A percentile compares a stretch with the other conserved stretches of the same genome.
These are phyloP conservation scores for Aleiodes leptofemur DNA, from an alignment of 2,888 invertebrate genomes.

Conservation along the genomic window DNA sequence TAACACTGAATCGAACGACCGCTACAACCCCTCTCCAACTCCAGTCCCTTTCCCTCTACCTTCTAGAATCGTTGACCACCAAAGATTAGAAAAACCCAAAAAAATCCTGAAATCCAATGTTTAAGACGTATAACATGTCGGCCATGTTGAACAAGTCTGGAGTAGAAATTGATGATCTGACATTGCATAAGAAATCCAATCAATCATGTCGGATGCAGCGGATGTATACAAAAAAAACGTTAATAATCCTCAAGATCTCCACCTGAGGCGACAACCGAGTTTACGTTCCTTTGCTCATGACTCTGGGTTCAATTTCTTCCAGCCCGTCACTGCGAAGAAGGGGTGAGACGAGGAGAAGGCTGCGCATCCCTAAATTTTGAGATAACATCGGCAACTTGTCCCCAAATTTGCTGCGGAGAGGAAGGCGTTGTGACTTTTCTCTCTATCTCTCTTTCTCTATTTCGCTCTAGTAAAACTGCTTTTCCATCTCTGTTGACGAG, in stretches of 20 bases:
- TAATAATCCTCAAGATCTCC: constrained; percentile 40
- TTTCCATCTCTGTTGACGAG: constrained; percentile 46
- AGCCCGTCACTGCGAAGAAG: constrained; percentile 37
- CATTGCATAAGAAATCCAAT: constrained; percentile 33
- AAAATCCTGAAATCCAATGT: constrained; percentile 6
- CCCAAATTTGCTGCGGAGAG: constrained; percentile 58
- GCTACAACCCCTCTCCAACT: no score
- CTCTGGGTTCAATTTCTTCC: constrained; percentile 55
- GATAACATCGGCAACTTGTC: constrained; percentile 71
- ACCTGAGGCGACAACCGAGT: constrained; percentile 41
- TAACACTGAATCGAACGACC: no score
- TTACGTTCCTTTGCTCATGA: constrained; percentile 14
- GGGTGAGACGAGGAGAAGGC: neutral
- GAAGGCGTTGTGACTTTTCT: constrained; percentile 23
- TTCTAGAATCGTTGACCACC: constrained; percentile 34
- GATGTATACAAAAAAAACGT: constrained; percentile 14
- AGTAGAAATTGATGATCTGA: constrained; percentile 18
- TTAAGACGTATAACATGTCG: neutral
- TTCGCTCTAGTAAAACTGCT: constrained; percentile 20
- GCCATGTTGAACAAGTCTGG: constrained; percentile 28
- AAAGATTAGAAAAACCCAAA: neutral
- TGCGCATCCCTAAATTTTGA: constrained; percentile 66
- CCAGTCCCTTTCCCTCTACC: constrained; percentile 22
- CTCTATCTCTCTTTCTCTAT: neutral
- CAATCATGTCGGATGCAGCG: constrained; percentile 27